These are phyloP conservation scores for Neoarius graeffei DNA, from an alignment of 2,113 vertebrate genomes.

Conservation along the genomic window DNA sequence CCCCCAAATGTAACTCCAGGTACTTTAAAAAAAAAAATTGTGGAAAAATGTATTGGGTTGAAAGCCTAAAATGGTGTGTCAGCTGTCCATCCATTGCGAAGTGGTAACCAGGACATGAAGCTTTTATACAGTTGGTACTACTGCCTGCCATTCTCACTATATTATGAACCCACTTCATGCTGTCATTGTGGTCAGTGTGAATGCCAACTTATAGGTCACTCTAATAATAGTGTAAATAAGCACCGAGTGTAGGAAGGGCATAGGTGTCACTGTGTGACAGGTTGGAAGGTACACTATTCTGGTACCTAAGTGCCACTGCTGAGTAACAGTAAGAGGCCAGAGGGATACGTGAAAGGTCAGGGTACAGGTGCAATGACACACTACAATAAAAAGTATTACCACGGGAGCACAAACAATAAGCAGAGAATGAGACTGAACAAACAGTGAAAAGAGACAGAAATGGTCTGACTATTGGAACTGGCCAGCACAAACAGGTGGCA, in stretches of 20 bases:
- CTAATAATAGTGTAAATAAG: conserved; percentile 39
- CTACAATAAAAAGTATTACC: conserved; percentile 14
- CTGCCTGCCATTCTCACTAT: neutral
- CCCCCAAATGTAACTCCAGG: neutral
- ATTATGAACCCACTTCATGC: conserved; percentile 10
- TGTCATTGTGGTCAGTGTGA: neutral
- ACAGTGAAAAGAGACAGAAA: conserved; percentile 5
- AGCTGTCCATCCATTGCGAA: neutral
- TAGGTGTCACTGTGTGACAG: conserved; percentile 24
- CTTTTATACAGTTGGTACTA: neutral
- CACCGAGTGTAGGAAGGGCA: conserved; percentile 3
- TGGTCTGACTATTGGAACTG: conserved; percentile 33
- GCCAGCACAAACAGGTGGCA: conserved; percentile 18
- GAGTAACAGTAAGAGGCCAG: conserved; percentile 23
- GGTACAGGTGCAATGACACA: conserved; percentile 2
- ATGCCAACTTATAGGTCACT: conserved; percentile 42
- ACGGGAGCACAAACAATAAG: conserved; percentile 1
- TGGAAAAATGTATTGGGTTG: neutral
- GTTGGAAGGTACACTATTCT: conserved; percentile 15
- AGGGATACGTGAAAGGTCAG: conserved; percentile 32
- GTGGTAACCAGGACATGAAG: neutral
- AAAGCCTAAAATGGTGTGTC: neutral
- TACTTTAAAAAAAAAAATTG: neutral
- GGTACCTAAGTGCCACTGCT: conserved; percentile 13
- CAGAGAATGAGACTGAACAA: conserved; percentile 5